Evolutionary conservation across 2,888 invertebrate species (phyloP).

Genomic region (Harpagoxenus sublaevis): DNA sequence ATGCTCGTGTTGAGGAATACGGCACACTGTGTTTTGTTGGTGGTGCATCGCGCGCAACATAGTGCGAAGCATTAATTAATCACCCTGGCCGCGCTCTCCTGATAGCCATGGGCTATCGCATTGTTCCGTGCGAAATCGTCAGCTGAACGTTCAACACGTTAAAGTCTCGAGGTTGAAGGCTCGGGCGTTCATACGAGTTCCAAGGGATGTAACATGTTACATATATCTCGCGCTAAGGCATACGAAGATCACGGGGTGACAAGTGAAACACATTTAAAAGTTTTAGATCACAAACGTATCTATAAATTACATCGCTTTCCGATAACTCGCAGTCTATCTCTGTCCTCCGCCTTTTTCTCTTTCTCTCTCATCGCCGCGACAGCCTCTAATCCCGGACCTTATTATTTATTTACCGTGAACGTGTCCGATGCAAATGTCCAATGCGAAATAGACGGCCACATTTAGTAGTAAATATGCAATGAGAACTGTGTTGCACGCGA

Average conservation of each 20-base stretch:
- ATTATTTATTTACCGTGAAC: constrained; percentile 25
- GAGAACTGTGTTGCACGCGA: neutral
- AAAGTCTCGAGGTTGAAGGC: constrained; percentile 6
- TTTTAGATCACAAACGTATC: neutral
- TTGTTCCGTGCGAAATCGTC: constrained; percentile 48
- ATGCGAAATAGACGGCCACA: neutral
- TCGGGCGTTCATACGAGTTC: neutral
- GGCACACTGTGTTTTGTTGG: constrained; percentile 47
- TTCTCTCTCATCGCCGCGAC: neutral
- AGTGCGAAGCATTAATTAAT: constrained; percentile 41
- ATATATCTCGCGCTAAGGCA: neutral
- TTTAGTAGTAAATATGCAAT: constrained; percentile 26
- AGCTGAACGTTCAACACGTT: constrained; percentile 22
- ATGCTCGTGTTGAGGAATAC: constrained; percentile 32
- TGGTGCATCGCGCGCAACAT: neutral
- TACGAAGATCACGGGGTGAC: neutral
- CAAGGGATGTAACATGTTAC: neutral
- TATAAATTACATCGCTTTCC: neutral
- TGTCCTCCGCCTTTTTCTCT: neutral
- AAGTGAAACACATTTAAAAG: neutral
- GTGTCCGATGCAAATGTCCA: neutral
- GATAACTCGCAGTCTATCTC: neutral
- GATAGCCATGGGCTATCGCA: constrained; percentile 24
- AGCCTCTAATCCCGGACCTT: neutral
- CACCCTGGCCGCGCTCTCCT: neutral